A percentile compares a stretch with the other conserved stretches of the same genome.
These are phyloP conservation scores for Ceratoteleas bidentatus DNA, from an alignment of 1,140 invertebrate genomes.

Conservation along the genomic window DNA sequence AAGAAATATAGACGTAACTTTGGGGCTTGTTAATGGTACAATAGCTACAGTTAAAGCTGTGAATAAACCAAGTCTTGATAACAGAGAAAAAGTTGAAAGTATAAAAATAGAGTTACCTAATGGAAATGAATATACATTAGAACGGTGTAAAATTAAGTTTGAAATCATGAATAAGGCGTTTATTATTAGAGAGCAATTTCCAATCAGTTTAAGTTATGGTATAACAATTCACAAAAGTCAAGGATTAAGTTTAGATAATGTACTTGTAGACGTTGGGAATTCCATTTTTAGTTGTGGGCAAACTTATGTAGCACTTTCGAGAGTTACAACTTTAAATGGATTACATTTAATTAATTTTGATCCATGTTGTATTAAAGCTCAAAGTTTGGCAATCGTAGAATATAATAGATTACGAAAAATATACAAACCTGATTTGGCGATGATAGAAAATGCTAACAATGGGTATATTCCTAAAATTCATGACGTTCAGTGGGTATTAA, in stretches of 20 bases:
- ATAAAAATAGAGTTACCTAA: not conserved
- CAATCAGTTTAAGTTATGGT: too few species aligned
- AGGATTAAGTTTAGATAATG: too few species aligned
- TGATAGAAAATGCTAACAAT: not conserved
- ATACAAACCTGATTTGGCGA: not conserved
- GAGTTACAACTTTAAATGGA: too few species aligned
- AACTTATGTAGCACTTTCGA: too few species aligned
- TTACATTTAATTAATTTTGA: too few species aligned
- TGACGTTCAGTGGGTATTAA: not conserved
- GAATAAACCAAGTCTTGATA: not conserved
- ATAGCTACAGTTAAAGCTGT: not conserved
- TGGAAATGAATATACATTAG: not conserved
- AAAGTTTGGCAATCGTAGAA: not conserved
- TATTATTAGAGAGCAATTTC: too few species aligned
- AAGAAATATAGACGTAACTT: constrained; percentile 2
- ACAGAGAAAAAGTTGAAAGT: not conserved
- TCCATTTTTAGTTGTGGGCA: too few species aligned
- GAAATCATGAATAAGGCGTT: too few species aligned
- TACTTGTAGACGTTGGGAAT: too few species aligned
- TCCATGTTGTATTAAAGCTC: not conserved
- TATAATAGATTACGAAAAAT: constrained; percentile 1
- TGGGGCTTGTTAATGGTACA: constrained; percentile 4
- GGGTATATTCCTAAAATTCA: not conserved
- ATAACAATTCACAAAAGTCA: too few species aligned
- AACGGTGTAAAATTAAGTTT: too few species aligned